phyloP scores from a whole-genome alignment of 2,888 invertebrate genomes.

The Napeogenes inachia region DNA sequence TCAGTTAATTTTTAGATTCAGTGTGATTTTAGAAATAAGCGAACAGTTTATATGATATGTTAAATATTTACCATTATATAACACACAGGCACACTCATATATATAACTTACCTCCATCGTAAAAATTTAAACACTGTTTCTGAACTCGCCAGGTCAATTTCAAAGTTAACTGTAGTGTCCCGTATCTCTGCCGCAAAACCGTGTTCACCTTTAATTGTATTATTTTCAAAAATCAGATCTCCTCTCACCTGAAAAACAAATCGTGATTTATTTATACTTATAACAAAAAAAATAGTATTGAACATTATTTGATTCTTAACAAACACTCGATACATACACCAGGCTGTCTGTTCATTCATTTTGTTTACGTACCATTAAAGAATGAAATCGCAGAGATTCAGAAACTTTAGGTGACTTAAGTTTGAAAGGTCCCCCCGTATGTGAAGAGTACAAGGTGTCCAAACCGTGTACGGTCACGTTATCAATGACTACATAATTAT shows the following conservation, averaged over 20 bases:
- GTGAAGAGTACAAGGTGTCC: constrained; percentile 50
- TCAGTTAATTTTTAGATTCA: no score
- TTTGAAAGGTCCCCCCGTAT: constrained; percentile 51
- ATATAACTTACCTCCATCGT: constrained; percentile 43
- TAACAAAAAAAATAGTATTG: not conserved
- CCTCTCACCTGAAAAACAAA: constrained; percentile 33
- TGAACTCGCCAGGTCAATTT: constrained; percentile 29
- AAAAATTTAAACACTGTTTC: constrained; percentile 29
- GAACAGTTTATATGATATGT: no score
- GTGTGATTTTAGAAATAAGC: no score
- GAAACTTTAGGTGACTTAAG: constrained; percentile 32
- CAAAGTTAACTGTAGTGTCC: constrained; percentile 42
- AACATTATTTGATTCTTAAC: no score
- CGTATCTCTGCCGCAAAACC: constrained; percentile 46
- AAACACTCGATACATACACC: no score
- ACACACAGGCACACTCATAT: not conserved
- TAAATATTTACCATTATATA: no score
- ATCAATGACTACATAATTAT: constrained; percentile 5
- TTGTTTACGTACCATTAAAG: constrained; percentile 27
- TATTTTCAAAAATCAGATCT: constrained; percentile 26
- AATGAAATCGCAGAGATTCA: constrained; percentile 47
- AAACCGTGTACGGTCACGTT: constrained; percentile 47
- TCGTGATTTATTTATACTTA: not conserved
- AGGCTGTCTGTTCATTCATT: no score
- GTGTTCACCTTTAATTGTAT: constrained; percentile 20